These are phyloP conservation scores for Oncorhynchus masou DNA, from an alignment of 2,113 vertebrate genomes.

Conservation along the genomic window DNA sequence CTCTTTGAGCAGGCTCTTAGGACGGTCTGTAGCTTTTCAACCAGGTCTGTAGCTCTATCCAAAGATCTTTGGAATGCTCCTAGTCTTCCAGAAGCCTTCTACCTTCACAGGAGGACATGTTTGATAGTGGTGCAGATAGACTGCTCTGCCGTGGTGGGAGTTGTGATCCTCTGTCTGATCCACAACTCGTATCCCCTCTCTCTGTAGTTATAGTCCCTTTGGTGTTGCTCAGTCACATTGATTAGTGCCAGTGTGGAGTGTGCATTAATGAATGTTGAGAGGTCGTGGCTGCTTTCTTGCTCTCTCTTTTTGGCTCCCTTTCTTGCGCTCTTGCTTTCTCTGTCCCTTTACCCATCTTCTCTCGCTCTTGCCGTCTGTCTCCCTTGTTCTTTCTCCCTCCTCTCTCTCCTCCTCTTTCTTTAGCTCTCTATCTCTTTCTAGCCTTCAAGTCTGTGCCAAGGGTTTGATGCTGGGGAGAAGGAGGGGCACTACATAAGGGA, in stretches of 20 bases:
- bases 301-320: constrained; percentile 14
- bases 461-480: constrained; percentile 31
- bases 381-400: background rate
- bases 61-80: background rate
- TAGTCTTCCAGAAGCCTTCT: background rate
- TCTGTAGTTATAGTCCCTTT: background rate
- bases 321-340: background rate
- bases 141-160: background rate
- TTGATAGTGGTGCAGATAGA: background rate
- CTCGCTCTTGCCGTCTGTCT: background rate
- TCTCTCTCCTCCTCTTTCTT: background rate
- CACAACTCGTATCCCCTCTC: background rate
- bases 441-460: constrained; percentile 4
- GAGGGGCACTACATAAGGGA: constrained; percentile 27
- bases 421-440: background rate
- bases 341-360: too few species aligned
- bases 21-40: too few species aligned
- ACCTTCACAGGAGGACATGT: background rate
- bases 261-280: constrained; percentile 49
- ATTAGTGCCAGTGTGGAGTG: constrained; percentile 39
- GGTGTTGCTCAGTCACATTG: constrained; percentile 26
- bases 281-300: too few species aligned
- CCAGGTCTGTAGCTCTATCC: background rate
- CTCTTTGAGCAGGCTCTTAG: too few species aligned
- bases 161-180: background rate